A percentile compares a stretch with the other conserved stretches of the same genome.
These are phyloP conservation scores for Conistra vaccinii DNA, from an alignment of 2,888 invertebrate genomes.

Conservation along the genomic window DNA sequence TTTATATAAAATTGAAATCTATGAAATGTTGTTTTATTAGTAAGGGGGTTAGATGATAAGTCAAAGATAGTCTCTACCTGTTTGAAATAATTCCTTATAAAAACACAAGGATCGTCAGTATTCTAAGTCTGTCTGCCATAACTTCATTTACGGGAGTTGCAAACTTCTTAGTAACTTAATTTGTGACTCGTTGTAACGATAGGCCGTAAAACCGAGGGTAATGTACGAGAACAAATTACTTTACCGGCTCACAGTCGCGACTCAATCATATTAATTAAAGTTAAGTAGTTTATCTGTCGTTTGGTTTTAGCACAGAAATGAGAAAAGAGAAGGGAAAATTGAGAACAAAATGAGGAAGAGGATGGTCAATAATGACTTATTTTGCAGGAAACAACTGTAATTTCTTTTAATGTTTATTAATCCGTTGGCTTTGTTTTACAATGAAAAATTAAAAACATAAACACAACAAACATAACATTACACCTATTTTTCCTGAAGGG, in stretches of 20 bases:
- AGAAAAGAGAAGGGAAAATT: not conserved
- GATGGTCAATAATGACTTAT: not conserved
- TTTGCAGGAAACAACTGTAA: not conserved
- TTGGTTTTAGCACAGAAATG: not conserved
- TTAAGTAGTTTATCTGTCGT: slow-evolving; percentile 29
- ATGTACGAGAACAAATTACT: slow-evolving; percentile 61
- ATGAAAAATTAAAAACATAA: not conserved
- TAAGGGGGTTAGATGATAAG: no score
- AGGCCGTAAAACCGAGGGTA: slow-evolving; percentile 61
- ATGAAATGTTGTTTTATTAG: no score
- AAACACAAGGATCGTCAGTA: slow-evolving; percentile 17
- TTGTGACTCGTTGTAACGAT: slow-evolving; percentile 61
- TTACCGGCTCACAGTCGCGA: slow-evolving; percentile 35
- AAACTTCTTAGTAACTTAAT: slow-evolving; percentile 66
- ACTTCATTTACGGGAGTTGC: slow-evolving; percentile 61
- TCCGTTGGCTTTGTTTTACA: not conserved
- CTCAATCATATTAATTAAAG: slow-evolving; percentile 52
- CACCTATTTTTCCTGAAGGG: not conserved
- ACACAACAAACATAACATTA: not conserved
- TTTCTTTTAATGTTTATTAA: not conserved
- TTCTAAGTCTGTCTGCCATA: slow-evolving; percentile 42
- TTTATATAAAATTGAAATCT: no score
- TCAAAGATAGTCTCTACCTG: not conserved
- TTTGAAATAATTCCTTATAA: slow-evolving; percentile 16
- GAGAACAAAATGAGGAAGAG: not conserved